Evolutionary conservation across 23 tunicate genomes (phyloP).

Genomic region (Oikopleura dioica): DNA sequence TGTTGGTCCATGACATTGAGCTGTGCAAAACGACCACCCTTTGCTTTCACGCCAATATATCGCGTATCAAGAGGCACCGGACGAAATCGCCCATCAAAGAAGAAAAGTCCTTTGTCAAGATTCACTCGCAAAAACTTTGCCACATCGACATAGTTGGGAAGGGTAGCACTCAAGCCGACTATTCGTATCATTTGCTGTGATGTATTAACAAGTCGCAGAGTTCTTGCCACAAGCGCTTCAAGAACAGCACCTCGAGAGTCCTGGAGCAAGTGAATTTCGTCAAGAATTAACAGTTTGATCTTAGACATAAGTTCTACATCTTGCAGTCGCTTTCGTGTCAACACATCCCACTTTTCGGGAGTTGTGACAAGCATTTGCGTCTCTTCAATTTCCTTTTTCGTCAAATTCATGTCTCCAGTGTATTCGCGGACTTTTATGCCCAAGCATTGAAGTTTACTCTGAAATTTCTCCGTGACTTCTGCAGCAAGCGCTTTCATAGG

Average conservation of each 20-base stretch:
- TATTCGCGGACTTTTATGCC: constrained; percentile 65
- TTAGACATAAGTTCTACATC: constrained; percentile 48
- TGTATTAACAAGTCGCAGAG: constrained; percentile 48
- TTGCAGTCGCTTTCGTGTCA: constrained; percentile 72
- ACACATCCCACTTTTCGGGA: constrained; percentile 98
- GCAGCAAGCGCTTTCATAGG: constrained; percentile 99
- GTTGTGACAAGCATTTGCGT: constrained; percentile 94
- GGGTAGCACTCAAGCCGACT: constrained; percentile 88
- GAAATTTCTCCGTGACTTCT: constrained; percentile 72
- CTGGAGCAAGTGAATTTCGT: constrained; percentile 82
- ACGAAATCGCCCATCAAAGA: constrained; percentile 93
- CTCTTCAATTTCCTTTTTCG: constrained; percentile 54
- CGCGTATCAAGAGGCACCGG: constrained; percentile 93
- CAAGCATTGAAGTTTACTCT: constrained; percentile 30
- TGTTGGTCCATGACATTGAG: not conserved
- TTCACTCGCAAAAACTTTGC: constrained; percentile 76
- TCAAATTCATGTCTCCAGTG: constrained; percentile 89
- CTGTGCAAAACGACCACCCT: constrained; percentile 15
- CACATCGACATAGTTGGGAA: constrained; percentile 81
- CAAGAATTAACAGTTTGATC: constrained; percentile 66
- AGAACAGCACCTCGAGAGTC: constrained; percentile 88
- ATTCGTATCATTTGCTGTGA: constrained; percentile 71
- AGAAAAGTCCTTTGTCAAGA: constrained; percentile 78
- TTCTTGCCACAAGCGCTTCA: constrained; percentile 82
- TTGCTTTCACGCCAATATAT: constrained; percentile 68